A percentile compares a stretch with the other conserved stretches of the same genome.
Conservation (phyloP, 2,888 invertebrate genomes). For the Drosophila acutilabella region DNA sequence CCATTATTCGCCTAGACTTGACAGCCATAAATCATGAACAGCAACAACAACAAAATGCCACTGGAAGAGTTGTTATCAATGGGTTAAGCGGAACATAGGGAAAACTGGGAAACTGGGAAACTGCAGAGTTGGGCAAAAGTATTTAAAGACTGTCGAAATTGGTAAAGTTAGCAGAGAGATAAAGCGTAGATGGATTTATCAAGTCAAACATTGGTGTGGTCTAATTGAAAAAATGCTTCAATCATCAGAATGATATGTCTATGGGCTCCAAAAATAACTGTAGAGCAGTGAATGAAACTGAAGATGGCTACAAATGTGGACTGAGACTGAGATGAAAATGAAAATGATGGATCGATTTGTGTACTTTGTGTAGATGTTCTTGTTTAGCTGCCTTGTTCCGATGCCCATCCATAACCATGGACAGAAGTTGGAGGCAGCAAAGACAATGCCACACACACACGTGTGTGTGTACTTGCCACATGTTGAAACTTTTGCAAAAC, state of each 20-base stretch:
- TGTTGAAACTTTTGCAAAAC: constrained; percentile 36
- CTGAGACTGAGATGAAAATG: not conserved
- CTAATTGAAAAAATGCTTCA: constrained; percentile 44
- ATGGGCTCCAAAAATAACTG: constrained; percentile 8
- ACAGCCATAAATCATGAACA: constrained; percentile 41
- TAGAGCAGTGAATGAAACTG: not conserved
- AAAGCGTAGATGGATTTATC: constrained; percentile 8
- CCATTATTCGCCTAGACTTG: constrained; percentile 35
- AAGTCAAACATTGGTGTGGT: constrained; percentile 29
- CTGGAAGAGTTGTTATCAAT: constrained; percentile 6
- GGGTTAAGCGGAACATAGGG: not conserved
- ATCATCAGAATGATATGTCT: constrained; percentile 19
- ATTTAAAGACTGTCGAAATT: constrained; percentile 11
- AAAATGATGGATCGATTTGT: constrained; percentile 57
- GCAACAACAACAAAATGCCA: constrained; percentile 2
- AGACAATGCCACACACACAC: constrained; percentile 17
- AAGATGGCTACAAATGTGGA: constrained; percentile 1
- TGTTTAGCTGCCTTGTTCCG: constrained; percentile 34
- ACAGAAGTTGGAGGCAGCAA: constrained; percentile 17
- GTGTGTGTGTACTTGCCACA: constrained; percentile 8
- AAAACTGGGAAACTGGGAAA: not conserved
- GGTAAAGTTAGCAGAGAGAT: constrained; percentile 4
- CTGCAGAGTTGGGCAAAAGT: not conserved
- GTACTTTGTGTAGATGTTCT: constrained; percentile 23
- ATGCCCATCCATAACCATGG: constrained; percentile 46